These are phyloP conservation scores for Vireo griseus DNA, from an alignment of 2,797 vertebrate genomes.

Conservation along the genomic window DNA sequence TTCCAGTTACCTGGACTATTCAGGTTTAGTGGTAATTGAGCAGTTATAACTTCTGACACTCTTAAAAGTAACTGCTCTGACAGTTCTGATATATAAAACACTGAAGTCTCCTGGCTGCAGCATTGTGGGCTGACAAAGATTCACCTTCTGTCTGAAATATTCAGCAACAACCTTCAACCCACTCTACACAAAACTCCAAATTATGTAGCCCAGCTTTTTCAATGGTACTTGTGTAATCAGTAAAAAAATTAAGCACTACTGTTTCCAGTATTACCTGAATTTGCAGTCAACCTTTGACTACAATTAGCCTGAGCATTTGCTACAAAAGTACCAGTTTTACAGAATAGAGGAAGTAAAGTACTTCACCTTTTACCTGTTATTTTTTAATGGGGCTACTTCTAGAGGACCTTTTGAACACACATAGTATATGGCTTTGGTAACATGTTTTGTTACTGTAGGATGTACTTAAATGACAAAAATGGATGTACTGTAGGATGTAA, in stretches of 20 bases:
- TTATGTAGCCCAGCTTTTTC: background rate
- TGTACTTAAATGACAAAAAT: background rate
- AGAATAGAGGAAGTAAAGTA: background rate
- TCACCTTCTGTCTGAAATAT: background rate
- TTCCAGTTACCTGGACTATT: background rate
- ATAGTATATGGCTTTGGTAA: background rate
- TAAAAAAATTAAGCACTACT: background rate
- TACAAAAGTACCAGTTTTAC: background rate
- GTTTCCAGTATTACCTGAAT: background rate
- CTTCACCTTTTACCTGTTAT: background rate
- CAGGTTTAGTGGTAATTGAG: background rate
- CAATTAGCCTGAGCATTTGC: background rate
- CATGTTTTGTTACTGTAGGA: background rate
- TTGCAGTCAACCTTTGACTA: background rate
- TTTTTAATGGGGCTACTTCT: background rate
- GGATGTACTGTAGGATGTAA: background rate
- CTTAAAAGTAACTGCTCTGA: background rate
- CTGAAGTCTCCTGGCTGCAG: background rate
- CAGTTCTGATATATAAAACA: background rate
- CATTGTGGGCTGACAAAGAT: background rate
- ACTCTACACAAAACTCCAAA: background rate
- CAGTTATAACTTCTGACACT: background rate
- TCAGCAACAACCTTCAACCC: background rate
- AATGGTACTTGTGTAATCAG: background rate
- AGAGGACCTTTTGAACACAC: background rate